Evolutionary conservation across 2,113 vertebrate genomes (phyloP).

Genomic region (Meleagris gallopavo): DNA sequence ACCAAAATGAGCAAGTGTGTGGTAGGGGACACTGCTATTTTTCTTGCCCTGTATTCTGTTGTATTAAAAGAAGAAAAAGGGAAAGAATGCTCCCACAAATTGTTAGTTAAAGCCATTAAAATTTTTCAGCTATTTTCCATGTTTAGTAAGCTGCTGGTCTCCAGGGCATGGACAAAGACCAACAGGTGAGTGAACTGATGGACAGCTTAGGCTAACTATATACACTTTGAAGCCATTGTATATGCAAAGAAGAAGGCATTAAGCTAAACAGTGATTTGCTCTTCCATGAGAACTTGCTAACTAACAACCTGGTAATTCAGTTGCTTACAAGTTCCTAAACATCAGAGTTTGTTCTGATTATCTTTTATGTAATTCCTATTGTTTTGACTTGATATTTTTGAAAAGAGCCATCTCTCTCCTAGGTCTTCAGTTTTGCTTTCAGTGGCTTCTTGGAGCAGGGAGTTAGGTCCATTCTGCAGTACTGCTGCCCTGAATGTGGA

Average conservation of each 20-base stretch:
- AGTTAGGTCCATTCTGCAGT: background rate
- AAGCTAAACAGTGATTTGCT: background rate
- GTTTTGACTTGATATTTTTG: background rate
- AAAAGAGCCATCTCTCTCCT: background rate
- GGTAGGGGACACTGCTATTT: background rate
- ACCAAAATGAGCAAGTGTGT: background rate
- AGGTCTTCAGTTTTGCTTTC: background rate
- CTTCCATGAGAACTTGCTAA: background rate
- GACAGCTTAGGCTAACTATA: background rate
- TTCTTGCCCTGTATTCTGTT: background rate
- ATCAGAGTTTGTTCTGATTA: background rate
- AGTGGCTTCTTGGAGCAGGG: background rate
- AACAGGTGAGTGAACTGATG: background rate
- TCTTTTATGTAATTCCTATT: background rate
- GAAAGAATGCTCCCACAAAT: background rate
- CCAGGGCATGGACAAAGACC: background rate
- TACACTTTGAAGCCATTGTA: too few relatives aligned
- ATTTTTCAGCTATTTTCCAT: background rate
- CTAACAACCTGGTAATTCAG: background rate
- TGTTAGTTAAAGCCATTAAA: background rate
- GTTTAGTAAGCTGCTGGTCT: background rate
- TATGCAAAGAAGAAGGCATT: background rate
- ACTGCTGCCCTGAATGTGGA: background rate
- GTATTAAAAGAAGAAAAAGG: background rate
- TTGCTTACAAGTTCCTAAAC: background rate